Conservation (phyloP, 1,140 invertebrate species). For the Ericerus pela region DNA sequence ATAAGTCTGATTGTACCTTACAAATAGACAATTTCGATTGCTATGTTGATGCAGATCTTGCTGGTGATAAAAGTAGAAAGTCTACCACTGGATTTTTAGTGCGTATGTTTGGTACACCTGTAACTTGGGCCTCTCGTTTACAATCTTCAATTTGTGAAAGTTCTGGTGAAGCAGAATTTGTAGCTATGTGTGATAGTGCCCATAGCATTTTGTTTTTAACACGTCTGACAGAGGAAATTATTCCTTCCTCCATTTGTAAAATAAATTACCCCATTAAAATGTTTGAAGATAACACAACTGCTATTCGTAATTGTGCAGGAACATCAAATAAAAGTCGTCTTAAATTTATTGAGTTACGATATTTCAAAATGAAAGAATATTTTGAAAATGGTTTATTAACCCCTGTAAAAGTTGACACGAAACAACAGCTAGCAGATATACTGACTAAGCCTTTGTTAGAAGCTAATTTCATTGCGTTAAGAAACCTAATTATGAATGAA, state of each 20-base stretch:
- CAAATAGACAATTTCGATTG: slow-evolving; percentile 1
- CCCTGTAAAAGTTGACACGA: slow-evolving; percentile 3
- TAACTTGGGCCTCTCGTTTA: slow-evolving; percentile 24
- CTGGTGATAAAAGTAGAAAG: slow-evolving; percentile 23
- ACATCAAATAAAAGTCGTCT: slow-evolving; percentile 26
- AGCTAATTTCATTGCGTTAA: background rate
- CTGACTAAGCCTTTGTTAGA: slow-evolving; percentile 13
- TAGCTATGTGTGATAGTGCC: slow-evolving; percentile 10
- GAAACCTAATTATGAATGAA: background rate
- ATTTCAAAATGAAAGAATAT: slow-evolving; percentile 25
- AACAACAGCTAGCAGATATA: slow-evolving; percentile 13
- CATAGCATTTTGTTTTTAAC: slow-evolving; percentile 15
- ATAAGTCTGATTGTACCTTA: background rate
- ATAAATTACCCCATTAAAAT: slow-evolving; percentile 6
- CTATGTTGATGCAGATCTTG: slow-evolving; percentile 29
- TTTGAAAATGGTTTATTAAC: background rate
- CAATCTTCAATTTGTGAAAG: slow-evolving; percentile 14
- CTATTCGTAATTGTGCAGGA: slow-evolving; percentile 30
- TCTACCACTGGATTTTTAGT: slow-evolving; percentile 28
- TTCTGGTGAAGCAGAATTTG: slow-evolving; percentile 19
- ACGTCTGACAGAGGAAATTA: slow-evolving; percentile 10
- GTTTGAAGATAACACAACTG: slow-evolving; percentile 16
- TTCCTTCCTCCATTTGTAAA: background rate
- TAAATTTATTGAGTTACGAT: slow-evolving; percentile 29
- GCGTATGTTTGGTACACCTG: slow-evolving; percentile 20